Evolutionary conservation across 53 echinoderm and acorn worm species (phyloP).

Genomic region (Pentamera pediparva): DNA sequence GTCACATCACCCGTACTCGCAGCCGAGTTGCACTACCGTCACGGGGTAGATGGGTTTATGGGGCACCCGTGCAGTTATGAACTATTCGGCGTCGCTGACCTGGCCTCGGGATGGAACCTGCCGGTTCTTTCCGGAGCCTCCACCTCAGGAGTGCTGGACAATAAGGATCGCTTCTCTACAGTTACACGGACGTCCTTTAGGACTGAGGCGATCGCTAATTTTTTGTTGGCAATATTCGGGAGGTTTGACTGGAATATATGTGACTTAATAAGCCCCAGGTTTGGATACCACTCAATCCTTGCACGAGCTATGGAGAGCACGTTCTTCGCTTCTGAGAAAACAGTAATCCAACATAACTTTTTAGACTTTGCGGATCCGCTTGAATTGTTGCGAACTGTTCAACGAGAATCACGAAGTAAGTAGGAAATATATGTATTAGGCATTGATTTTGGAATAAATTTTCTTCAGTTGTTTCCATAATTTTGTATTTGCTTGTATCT

Average conservation of each 20-base stretch:
- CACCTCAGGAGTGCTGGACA: conserved; percentile 35
- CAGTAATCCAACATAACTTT: neutral
- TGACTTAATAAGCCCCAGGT: neutral
- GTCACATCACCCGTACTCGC: neutral
- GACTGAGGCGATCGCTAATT: conserved; percentile 20
- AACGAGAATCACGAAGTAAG: neutral
- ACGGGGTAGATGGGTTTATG: conserved; percentile 28
- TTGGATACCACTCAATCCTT: neutral
- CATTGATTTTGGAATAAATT: too few relatives aligned
- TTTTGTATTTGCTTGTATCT: too few relatives aligned
- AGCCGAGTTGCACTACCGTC: conserved; percentile 11
- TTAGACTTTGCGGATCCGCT: neutral
- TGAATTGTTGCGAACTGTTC: neutral
- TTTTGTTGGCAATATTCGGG: conserved; percentile 28
- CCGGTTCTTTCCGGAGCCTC: conserved; percentile 42
- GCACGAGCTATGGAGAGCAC: neutral
- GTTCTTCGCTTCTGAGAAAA: neutral
- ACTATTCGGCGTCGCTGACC: conserved; percentile 24
- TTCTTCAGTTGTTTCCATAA: too few relatives aligned
- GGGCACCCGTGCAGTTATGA: conserved; percentile 52
- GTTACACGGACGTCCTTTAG: conserved; percentile 45
- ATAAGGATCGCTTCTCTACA: conserved; percentile 42
- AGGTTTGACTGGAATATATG: conserved; percentile 35
- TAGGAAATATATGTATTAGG: too few relatives aligned
- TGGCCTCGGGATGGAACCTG: conserved; percentile 54